Percentiles rank a stretch among this genome's conserved stretches.
These are phyloP conservation scores for Triplophysa yarkandensis DNA, from an alignment of 2,797 vertebrate species.

Conservation along the genomic window DNA sequence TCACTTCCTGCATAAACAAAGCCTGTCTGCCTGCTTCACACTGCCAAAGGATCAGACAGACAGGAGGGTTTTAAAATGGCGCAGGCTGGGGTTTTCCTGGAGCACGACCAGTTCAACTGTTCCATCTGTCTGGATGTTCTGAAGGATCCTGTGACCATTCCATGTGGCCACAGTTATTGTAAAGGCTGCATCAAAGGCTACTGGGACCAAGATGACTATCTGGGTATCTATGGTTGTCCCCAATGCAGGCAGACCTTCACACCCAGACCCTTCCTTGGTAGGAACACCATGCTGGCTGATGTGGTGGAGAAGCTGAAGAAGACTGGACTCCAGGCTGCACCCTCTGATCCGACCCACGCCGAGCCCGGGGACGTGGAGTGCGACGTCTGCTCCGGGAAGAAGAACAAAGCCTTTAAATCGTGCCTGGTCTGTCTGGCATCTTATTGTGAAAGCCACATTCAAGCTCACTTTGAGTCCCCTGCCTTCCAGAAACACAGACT, in stretches of 20 bases:
- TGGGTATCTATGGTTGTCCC: conserved; percentile 73
- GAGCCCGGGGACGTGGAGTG: conserved; percentile 73
- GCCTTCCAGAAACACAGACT: conserved; percentile 88
- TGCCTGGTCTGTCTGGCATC: conserved; percentile 93
- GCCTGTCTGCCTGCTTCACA: conserved; percentile 30
- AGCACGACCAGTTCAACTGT: conserved; percentile 79
- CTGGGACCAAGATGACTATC: conserved; percentile 78
- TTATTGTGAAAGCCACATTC: conserved; percentile 87
- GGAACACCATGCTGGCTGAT: conserved; percentile 78
- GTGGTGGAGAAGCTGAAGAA: conserved; percentile 74
- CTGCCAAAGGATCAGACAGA: background rate
- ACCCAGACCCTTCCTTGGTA: conserved; percentile 73
- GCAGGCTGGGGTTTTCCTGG: conserved; percentile 73
- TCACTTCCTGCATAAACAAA: conserved; percentile 55
- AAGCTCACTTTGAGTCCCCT: conserved; percentile 84
- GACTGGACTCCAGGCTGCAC: conserved; percentile 57
- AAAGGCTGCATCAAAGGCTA: conserved; percentile 73
- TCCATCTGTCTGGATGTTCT: conserved; percentile 78
- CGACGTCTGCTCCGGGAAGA: conserved; percentile 81
- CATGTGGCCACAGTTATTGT: conserved; percentile 78
- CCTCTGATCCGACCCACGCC: conserved; percentile 44
- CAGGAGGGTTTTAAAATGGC: conserved; percentile 66
- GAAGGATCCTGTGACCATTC: conserved; percentile 75
- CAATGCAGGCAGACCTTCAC: conserved; percentile 76
- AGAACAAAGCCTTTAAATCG: conserved; percentile 80